These are phyloP conservation scores for Papilio gigon DNA, from an alignment of 2,888 invertebrate species.

Conservation along the genomic window DNA sequence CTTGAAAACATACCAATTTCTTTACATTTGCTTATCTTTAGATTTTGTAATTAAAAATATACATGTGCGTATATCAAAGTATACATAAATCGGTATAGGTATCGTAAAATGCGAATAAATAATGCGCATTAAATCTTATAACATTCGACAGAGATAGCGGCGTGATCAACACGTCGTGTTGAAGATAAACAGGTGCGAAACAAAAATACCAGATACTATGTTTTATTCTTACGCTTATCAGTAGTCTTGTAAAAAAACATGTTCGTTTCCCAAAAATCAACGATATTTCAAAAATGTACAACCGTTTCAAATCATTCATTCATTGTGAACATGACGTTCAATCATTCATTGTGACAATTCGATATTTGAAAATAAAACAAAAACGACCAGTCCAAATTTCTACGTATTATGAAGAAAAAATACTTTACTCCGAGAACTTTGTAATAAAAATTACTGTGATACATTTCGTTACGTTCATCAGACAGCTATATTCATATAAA, in stretches of 20 bases:
- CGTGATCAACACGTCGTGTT: neutral
- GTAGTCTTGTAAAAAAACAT: neutral
- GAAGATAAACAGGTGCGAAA: conserved; percentile 8
- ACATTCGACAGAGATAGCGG: conserved; percentile 2
- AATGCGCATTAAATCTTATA: conserved; percentile 3
- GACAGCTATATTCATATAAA: too few species aligned
- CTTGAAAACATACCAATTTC: neutral
- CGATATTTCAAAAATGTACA: neutral
- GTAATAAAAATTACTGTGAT: too few species aligned
- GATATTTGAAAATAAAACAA: too few species aligned
- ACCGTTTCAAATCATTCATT: neutral
- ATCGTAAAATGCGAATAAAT: conserved; percentile 9
- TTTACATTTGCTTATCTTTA: neutral
- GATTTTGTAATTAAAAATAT: too few species aligned
- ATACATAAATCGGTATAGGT: neutral
- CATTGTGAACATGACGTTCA: neutral
- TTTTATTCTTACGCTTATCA: neutral
- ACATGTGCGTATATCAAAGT: too few species aligned
- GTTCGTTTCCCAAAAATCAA: neutral
- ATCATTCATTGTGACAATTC: too few species aligned
- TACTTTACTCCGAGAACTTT: too few species aligned
- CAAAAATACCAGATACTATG: neutral
- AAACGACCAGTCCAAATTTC: too few species aligned
- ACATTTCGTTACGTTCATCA: too few species aligned
- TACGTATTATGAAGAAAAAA: too few species aligned